phyloP scores from a whole-genome alignment of 2,113 vertebrate genomes.

The Todiramphus chloris region DNA sequence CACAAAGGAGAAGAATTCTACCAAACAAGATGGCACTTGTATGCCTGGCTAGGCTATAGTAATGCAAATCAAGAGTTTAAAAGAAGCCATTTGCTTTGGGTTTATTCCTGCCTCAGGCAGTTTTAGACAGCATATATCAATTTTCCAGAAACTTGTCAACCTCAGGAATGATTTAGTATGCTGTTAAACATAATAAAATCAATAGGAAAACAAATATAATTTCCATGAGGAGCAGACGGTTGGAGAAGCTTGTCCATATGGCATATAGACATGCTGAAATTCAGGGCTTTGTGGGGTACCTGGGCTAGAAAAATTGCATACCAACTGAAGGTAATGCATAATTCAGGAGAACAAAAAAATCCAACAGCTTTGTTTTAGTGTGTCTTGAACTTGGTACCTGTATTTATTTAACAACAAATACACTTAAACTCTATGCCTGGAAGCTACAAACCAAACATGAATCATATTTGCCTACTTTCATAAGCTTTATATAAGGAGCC shows the following conservation, averaged over 20 bases:
- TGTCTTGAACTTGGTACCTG: slow-evolving; percentile 20
- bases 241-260: slow-evolving; percentile 35
- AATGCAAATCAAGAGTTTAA: slow-evolving; percentile 56
- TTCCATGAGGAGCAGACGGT: slow-evolving; percentile 52
- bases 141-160: slow-evolving; percentile 65
- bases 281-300: slow-evolving; percentile 34
- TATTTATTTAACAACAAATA: slow-evolving; percentile 61
- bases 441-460: slow-evolving; percentile 32
- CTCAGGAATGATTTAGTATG: slow-evolving; percentile 65
- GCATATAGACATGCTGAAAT: slow-evolving; percentile 36
- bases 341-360: slow-evolving; percentile 53
- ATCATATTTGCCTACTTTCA: slow-evolving; percentile 7
- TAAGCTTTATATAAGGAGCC: background rate
- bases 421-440: slow-evolving; percentile 8
- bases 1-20: slow-evolving; percentile 8
- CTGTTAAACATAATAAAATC: slow-evolving; percentile 67
- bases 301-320: slow-evolving; percentile 40
- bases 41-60: background rate
- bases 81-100: slow-evolving; percentile 65
- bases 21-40: slow-evolving; percentile 62
- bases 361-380: slow-evolving; percentile 15
- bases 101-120: slow-evolving; percentile 57
- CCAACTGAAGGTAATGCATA: background rate
- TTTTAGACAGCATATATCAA: slow-evolving; percentile 66
- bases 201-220: slow-evolving; percentile 66